These are phyloP conservation scores for Graptemys geographica DNA, from an alignment of 2,797 vertebrate species.

Conservation along the genomic window DNA sequence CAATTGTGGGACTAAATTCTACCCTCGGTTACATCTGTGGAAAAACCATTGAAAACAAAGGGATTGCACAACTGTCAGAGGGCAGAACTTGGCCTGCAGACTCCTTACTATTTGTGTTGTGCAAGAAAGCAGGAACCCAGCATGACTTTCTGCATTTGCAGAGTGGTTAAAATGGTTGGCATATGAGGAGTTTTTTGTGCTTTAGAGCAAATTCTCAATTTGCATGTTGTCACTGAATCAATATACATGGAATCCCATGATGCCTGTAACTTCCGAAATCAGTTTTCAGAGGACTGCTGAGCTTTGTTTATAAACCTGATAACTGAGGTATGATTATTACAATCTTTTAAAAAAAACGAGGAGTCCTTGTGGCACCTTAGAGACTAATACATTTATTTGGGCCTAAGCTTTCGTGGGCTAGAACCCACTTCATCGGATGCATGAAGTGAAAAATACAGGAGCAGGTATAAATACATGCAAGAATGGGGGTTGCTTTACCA, in stretches of 20 bases:
- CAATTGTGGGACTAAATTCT: not conserved
- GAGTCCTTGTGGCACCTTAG: no score
- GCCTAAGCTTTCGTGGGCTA: no score
- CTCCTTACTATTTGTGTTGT: not conserved
- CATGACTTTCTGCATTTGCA: slow-evolving; percentile 14
- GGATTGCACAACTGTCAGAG: not conserved
- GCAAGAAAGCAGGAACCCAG: slow-evolving; percentile 5
- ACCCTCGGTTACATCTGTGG: not conserved
- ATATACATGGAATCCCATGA: not conserved
- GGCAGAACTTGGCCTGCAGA: not conserved
- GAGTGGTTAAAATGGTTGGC: not conserved
- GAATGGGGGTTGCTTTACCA: no score
- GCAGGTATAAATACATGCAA: no score
- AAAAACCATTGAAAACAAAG: slow-evolving; percentile 35
- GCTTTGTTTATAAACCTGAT: not conserved
- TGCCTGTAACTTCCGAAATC: not conserved
- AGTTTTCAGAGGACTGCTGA: not conserved
- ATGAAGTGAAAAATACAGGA: no score
- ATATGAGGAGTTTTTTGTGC: not conserved
- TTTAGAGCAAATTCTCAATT: not conserved
- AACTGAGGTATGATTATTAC: not conserved
- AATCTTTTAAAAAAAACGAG: not conserved
- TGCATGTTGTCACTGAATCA: not conserved
- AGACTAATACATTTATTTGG: no score
- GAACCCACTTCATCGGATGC: no score